Conservation (phyloP, 2,888 invertebrate genomes). For the Apotomis betuletana region DNA sequence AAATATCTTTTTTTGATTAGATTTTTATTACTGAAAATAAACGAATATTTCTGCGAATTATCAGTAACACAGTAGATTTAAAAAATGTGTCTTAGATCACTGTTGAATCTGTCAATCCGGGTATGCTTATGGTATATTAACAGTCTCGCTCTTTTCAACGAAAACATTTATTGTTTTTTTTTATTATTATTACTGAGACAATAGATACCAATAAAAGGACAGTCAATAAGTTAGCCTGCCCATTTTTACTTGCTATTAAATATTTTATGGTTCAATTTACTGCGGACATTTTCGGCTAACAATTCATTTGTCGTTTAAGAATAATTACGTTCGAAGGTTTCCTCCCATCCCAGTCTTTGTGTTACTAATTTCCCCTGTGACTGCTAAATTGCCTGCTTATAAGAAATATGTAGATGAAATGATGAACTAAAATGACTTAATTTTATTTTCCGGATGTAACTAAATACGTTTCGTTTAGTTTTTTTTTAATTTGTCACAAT, state of each 20-base stretch:
- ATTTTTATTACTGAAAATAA: no score
- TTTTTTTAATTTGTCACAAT: no score
- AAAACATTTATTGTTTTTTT: not conserved
- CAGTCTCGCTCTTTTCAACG: no score
- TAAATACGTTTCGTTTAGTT: not conserved
- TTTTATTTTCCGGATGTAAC: not conserved
- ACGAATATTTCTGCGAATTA: no score
- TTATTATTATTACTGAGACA: constrained; percentile 12
- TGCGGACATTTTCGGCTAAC: constrained; percentile 12
- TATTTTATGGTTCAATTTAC: constrained; percentile 33
- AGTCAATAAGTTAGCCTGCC: constrained; percentile 13
- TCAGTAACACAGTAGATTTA: no score
- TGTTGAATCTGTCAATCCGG: no score
- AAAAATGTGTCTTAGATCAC: no score
- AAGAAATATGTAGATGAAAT: constrained; percentile 23
- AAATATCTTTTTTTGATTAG: no score
- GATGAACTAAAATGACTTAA: constrained; percentile 1
- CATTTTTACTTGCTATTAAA: constrained; percentile 23
- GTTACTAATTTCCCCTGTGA: constrained; percentile 34
- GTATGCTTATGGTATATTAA: no score
- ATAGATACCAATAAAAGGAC: constrained; percentile 22
- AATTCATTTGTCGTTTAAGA: constrained; percentile 21
- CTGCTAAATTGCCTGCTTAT: constrained; percentile 22
- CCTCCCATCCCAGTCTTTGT: constrained; percentile 22
- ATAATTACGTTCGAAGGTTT: constrained; percentile 21